Evolutionary conservation across 2,113 vertebrate species (phyloP).

Genomic region (Vulpes lagopus): DNA sequence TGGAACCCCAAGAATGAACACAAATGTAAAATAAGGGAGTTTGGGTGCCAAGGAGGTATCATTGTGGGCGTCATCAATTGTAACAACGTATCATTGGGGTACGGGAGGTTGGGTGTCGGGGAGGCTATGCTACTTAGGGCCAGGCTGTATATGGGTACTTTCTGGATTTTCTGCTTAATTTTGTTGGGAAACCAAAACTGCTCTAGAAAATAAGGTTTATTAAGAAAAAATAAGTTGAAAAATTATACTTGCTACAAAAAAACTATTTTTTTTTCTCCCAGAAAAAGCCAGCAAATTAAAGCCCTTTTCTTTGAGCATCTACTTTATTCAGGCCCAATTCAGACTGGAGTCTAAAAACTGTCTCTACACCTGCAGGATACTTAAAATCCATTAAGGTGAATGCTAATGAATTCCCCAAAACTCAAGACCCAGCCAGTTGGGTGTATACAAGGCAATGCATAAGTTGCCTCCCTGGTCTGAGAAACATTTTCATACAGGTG

Average conservation of each 20-base stretch:
- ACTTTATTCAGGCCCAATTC: background rate
- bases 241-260: background rate
- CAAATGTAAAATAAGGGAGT: background rate
- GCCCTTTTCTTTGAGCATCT: background rate
- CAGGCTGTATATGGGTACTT: background rate
- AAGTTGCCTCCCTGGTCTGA: background rate
- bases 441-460: background rate
- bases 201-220: background rate
- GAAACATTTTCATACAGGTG: background rate
- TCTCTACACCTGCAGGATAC: background rate
- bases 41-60: background rate
- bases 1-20: background rate
- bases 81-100: background rate
- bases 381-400: background rate
- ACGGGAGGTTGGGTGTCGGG: fast-evolving
- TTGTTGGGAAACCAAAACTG: background rate
- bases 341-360: background rate
- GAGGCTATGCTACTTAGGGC: too few species aligned
- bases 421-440: background rate
- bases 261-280: background rate
- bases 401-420: slow-evolving; percentile 1
- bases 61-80: too few species aligned
- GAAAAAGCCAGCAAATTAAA: background rate
- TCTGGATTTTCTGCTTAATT: background rate
- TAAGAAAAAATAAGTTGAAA: background rate